phyloP scores from a whole-genome alignment of 2,888 invertebrate genomes.

The Drosophila phalerata region DNA sequence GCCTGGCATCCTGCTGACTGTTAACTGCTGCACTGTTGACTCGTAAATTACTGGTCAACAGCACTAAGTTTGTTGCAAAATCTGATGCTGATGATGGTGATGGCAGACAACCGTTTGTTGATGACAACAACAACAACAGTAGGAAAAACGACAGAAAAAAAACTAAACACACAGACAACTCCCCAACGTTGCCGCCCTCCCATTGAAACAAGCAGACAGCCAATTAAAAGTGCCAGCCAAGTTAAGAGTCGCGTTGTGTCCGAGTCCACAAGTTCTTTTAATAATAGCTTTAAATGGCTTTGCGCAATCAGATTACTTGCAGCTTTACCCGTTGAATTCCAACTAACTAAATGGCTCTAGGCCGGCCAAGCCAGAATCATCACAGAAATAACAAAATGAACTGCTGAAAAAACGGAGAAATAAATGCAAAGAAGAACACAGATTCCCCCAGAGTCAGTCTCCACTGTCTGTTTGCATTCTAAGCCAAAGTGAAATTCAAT shows the following conservation, averaged over 20 bases:
- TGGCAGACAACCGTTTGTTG: constrained; percentile 58
- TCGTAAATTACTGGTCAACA: constrained; percentile 51
- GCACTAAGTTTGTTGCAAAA: constrained; percentile 56
- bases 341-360: constrained; percentile 57
- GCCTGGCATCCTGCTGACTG: constrained; percentile 48
- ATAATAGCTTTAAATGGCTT: constrained; percentile 67
- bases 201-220: constrained; percentile 56
- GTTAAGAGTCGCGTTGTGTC: constrained; percentile 42
- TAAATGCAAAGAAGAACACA: constrained; percentile 19
- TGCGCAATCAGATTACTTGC: constrained; percentile 63
- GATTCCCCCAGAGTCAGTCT: constrained; percentile 12
- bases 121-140: constrained; percentile 52
- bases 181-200: constrained; percentile 27
- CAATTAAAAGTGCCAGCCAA: constrained; percentile 68
- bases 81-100: constrained; percentile 32
- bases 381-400: constrained; percentile 19
- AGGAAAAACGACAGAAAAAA: constrained; percentile 3
- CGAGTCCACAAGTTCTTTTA: constrained; percentile 60
- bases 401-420: neutral
- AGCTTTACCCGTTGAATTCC: constrained; percentile 46
- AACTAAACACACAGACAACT: constrained; percentile 19
- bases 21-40: constrained; percentile 29
- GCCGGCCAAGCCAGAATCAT: constrained; percentile 12
- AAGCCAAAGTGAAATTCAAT: constrained; percentile 68
- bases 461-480: constrained; percentile 53